Base-by-base conservation (phyloP, 2,797 vertebrate species). In the Cirrhinus mrigala region DNA sequence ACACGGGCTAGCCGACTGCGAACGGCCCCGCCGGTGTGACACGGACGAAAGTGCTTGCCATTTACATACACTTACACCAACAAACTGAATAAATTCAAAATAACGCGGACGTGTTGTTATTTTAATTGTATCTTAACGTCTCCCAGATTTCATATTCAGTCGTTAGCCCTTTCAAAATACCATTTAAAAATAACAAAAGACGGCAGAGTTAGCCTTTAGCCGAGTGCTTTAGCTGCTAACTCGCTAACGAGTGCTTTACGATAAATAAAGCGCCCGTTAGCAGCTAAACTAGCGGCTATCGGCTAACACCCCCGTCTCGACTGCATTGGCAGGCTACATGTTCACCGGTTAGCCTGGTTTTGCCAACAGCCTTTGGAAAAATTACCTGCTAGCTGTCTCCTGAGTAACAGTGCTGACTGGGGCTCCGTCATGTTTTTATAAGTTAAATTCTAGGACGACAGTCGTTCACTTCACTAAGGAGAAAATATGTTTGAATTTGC, bases 381-480 rank as follows among this genome's bases (percentile, higher is more conserved):
- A 86, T 97, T 96, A 99, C 98, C 98, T 97, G 98, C 97, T 88
- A 99, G 96, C 95, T 99, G 98, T 95, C 97, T 98, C 94, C 97
- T 96, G 94, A 98, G 96, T 92, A 99, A 95, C 96, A 99, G 94
- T 92, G 95, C 97, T 86, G 97, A 97, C 95, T 98, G 98, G 89
- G 97, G 96, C 96, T 99, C 98, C 96, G 97, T 98, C 98, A 99
- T 99, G 87, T 64, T 91, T 92, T 62, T 89, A 62, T 76, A 56
- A 85, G 44, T 85, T 81, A 56, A 69, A 84, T 80, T 71, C 37
- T 79, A 73, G 16, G 75, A 73, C 24, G 77, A 89, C 33, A 69
- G 82, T 64, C 64, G 52, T 73, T 29, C 88, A 83, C 79, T 84
- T 88, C 70, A 86, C 88, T 90, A 74, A 88, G 76, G 16, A 40